phyloP scores from a whole-genome alignment of 2,888 invertebrate genomes.

The Melolontha melolontha region DNA sequence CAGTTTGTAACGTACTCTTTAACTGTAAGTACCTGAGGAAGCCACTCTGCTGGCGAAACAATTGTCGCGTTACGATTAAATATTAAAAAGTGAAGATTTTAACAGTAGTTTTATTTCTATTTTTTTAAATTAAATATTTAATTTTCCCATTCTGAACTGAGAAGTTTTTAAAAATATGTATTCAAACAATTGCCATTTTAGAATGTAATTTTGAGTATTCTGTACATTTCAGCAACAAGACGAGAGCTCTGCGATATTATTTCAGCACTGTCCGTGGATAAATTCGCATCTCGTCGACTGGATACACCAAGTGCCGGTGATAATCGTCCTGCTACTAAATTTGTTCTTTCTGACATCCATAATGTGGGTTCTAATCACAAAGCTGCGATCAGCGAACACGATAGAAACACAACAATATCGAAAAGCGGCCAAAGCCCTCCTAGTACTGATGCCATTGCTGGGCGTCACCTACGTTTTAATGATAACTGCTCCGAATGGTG shows the following conservation, averaged over 20 bases:
- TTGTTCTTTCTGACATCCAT: conserved; percentile 84
- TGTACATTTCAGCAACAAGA: conserved; percentile 40
- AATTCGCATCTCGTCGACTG: conserved; percentile 84
- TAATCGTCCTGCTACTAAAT: conserved; percentile 85
- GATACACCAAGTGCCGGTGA: conserved; percentile 88
- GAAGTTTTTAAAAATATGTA: too few relatives aligned
- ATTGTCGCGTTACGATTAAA: too few relatives aligned
- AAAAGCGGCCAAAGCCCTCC: conserved; percentile 90
- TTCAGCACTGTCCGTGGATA: conserved; percentile 78
- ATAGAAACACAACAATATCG: conserved; percentile 91
- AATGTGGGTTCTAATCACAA: conserved; percentile 95
- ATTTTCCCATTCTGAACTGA: too few relatives aligned
- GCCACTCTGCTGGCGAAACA: too few relatives aligned
- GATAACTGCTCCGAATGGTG: conserved; percentile 84
- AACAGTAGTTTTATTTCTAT: too few relatives aligned
- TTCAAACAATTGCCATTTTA: not conserved
- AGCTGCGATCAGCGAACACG: conserved; percentile 90
- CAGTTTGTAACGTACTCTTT: too few relatives aligned
- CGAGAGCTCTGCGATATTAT: conserved; percentile 44
- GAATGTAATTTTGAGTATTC: conserved; percentile 30
- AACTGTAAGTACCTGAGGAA: too few relatives aligned
- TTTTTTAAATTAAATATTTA: too few relatives aligned
- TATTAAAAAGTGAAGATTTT: too few relatives aligned
- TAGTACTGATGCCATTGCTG: conserved; percentile 92
- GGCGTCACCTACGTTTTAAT: conserved; percentile 92